Conservation (phyloP, 2,888 invertebrate genomes). For the Azorinus chamasolen region DNA sequence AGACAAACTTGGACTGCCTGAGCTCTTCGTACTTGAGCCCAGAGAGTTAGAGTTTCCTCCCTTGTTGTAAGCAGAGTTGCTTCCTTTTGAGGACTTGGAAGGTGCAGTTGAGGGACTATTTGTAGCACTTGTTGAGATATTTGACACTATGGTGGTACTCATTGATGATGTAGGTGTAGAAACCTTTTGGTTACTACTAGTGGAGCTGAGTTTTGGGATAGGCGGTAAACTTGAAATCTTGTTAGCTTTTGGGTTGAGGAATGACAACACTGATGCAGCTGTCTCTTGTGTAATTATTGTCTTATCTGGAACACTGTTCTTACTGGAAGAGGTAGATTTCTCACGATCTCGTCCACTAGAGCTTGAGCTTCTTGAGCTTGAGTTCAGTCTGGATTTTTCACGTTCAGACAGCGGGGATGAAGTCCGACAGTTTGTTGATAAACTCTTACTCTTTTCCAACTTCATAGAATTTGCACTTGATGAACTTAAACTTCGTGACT, state of each 20-base stretch:
- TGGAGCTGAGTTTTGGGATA: constrained; percentile 77
- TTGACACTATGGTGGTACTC: constrained; percentile 41
- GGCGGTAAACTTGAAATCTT: constrained; percentile 79
- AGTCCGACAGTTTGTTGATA: constrained; percentile 42
- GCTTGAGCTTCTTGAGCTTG: constrained; percentile 34
- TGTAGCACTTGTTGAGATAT: constrained; percentile 12
- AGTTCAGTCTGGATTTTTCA: constrained; percentile 49
- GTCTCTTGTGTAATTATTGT: constrained; percentile 56
- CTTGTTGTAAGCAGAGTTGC: constrained; percentile 8
- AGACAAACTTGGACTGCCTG: not conserved
- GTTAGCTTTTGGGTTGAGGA: constrained; percentile 77
- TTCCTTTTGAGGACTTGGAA: constrained; percentile 40
- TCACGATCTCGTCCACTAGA: constrained; percentile 57
- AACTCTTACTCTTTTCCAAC: constrained; percentile 47
- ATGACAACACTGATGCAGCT: constrained; percentile 74
- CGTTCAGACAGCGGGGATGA: constrained; percentile 56
- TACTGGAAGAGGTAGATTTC: constrained; percentile 66
- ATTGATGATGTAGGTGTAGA: constrained; percentile 51
- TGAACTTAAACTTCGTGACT: constrained; percentile 44
- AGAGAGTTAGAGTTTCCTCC: not conserved
- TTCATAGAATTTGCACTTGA: constrained; percentile 35
- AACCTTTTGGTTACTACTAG: constrained; percentile 48
- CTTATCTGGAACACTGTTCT: constrained; percentile 48
- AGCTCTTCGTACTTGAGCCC: not conserved
- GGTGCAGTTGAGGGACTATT: constrained; percentile 33